Base-by-base conservation (phyloP, 2,888 invertebrate species). In the Cryptophagus acutangulus region DNA sequence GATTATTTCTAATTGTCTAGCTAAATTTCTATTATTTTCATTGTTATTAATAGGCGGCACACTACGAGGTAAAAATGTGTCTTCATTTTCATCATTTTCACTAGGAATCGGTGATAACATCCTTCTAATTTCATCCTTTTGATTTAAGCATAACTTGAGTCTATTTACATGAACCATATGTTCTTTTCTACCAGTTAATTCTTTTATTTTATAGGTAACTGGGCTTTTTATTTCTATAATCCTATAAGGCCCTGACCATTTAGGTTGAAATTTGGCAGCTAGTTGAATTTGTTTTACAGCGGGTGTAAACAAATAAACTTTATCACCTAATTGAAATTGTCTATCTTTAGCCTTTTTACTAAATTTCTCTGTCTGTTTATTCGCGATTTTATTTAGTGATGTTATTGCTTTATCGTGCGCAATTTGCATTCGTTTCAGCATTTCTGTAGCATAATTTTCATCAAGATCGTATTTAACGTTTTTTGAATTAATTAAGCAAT, bases 401-500 rank as follows among this genome's bases (percentile, higher is more conserved):
- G 3, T 3, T n/a, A 5, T 31, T 13, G 31, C 16, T 5, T 15
- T 31, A 5, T 31, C 31, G 6, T 30, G 33, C 6, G 40, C 45
- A 8, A n/a, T 18, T 2, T 33, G 16, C 15, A 40, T 10, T 25
- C 40, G 24, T 14, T 17, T 6, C 4, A 35, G 9, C 10, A 40
- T 17, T 17, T 40, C 40, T 2, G 25, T n/a, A 3, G 31, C 41
- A 36, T 49, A 49, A 41, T 49, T 48, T 0, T 36, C 38, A 17
- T 33, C 36, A 45, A 30, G 39, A 52, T 26, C 31, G 24, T 25
- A 20, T 33, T 30, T 15, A 1, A 43, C 37, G 16, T 43, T 20
- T 2, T 17, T 13, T 13, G 50, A 44, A 14, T 44, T 37, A 16
- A 49, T 39, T 1, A 50, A 33, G 5, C 48, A 46, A 12, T 55